These are phyloP conservation scores for Tromatobia lineatoria DNA, from an alignment of 2,888 invertebrate genomes.

Conservation along the genomic window DNA sequence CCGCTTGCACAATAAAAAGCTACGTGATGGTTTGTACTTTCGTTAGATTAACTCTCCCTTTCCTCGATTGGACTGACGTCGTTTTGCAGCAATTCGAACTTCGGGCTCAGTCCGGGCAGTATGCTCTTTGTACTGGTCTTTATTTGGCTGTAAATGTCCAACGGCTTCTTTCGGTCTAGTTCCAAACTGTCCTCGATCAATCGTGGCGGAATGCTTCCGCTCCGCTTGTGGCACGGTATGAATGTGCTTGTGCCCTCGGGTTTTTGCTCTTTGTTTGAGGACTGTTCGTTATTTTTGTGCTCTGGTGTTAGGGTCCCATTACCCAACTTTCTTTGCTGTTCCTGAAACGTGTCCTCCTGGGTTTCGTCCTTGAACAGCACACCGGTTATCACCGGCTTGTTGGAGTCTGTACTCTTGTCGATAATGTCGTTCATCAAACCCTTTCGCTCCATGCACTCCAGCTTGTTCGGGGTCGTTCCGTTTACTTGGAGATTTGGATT, in stretches of 20 bases:
- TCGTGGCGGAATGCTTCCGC: slow-evolving; percentile 87
- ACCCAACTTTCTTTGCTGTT: slow-evolving; percentile 86
- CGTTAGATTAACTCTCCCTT: slow-evolving; percentile 82
- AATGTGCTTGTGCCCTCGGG: slow-evolving; percentile 84
- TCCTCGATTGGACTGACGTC: slow-evolving; percentile 86
- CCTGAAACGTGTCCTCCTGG: slow-evolving; percentile 85
- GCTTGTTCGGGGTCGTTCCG: slow-evolving; percentile 77
- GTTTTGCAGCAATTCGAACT: slow-evolving; percentile 87
- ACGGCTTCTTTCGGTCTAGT: slow-evolving; percentile 78
- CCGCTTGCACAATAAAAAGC: slow-evolving; percentile 6
- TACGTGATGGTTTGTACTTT: not conserved
- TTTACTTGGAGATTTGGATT: slow-evolving; percentile 81
- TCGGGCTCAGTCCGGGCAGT: slow-evolving; percentile 86
- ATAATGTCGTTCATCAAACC: slow-evolving; percentile 85
- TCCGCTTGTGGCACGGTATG: slow-evolving; percentile 85
- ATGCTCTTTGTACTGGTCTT: slow-evolving; percentile 86
- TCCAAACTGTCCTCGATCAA: slow-evolving; percentile 86
- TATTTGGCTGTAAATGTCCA: slow-evolving; percentile 87
- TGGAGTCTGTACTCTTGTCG: slow-evolving; percentile 86
- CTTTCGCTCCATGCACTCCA: slow-evolving; percentile 77
- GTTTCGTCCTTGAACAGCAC: slow-evolving; percentile 90
- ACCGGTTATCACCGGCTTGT: slow-evolving; percentile 90
- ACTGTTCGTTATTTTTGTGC: slow-evolving; percentile 74
- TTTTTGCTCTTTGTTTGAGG: slow-evolving; percentile 73
- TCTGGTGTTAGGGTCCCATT: slow-evolving; percentile 84